Conservation (phyloP, 2,888 invertebrate genomes). For the Drosophila quasianomalipes region DNA sequence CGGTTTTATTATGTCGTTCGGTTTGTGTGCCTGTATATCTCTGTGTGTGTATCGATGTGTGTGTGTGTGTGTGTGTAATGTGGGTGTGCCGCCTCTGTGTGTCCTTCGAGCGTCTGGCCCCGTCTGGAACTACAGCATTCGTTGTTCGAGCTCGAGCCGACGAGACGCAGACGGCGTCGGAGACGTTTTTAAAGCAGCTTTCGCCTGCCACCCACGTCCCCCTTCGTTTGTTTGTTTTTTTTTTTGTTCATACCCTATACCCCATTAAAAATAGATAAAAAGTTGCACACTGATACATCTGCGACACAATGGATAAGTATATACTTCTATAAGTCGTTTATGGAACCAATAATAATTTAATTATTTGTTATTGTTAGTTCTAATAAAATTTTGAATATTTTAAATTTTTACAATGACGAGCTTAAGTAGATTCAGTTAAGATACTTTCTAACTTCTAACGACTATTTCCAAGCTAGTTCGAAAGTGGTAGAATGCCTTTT, state of each 20-base stretch:
- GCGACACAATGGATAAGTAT: background rate
- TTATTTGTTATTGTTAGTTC: too few relatives aligned
- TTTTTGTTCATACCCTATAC: slow-evolving; percentile 1
- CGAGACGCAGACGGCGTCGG: slow-evolving; percentile 45
- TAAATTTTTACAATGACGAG: background rate
- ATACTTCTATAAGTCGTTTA: background rate
- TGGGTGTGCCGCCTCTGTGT: slow-evolving; percentile 56
- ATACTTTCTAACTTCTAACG: background rate
- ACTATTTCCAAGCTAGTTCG: background rate
- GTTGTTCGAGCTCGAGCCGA: slow-evolving; percentile 27
- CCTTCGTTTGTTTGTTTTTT: background rate
- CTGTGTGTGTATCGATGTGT: slow-evolving; percentile 10
- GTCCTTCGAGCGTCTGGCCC: slow-evolving; percentile 63
- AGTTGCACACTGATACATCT: background rate
- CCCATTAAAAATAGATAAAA: slow-evolving; percentile 8
- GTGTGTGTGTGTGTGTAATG: slow-evolving; percentile 19
- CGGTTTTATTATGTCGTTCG: slow-evolving; percentile 80
- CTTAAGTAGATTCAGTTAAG: background rate
- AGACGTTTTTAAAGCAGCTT: slow-evolving; percentile 54
- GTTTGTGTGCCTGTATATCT: slow-evolving; percentile 29
- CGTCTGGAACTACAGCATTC: slow-evolving; percentile 47
- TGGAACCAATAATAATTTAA: background rate
- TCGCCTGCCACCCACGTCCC: background rate
- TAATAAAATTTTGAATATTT: too few relatives aligned
- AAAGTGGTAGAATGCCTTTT: background rate